These are phyloP conservation scores for Sturnira hondurensis DNA, from an alignment of 2,113 vertebrate genomes.

Conservation along the genomic window DNA sequence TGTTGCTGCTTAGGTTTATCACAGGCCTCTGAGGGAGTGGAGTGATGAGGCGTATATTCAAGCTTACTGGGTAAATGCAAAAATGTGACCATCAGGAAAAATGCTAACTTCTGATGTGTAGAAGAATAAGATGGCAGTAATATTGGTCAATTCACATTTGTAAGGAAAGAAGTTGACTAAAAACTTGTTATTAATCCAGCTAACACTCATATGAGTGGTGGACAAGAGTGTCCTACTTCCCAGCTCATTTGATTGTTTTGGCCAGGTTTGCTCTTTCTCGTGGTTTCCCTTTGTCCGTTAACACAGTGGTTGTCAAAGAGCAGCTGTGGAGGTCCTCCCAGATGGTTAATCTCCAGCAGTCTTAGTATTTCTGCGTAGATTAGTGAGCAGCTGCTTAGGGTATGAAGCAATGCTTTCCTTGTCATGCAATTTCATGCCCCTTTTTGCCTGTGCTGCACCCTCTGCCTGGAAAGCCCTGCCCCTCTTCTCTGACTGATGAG, in stretches of 20 bases:
- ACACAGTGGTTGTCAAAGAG: background rate
- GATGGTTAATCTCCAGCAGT: slow-evolving; percentile 45
- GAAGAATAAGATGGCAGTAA: background rate
- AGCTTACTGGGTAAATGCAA: background rate
- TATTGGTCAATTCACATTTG: background rate
- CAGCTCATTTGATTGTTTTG: background rate
- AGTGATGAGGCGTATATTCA: background rate
- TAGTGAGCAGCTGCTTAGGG: slow-evolving; percentile 48
- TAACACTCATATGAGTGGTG: background rate
- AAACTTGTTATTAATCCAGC: background rate
- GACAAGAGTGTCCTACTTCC: background rate
- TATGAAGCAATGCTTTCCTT: background rate
- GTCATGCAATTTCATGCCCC: background rate
- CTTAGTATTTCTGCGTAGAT: slow-evolving; percentile 23
- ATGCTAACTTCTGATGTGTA: background rate
- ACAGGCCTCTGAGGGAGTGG: background rate
- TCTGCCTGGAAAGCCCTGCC: background rate
- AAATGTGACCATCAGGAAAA: background rate
- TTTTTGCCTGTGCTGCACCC: background rate
- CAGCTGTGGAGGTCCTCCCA: slow-evolving; percentile 48
- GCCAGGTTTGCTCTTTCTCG: background rate
- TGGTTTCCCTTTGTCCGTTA: background rate
- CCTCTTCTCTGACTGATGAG: background rate
- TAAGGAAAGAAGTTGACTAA: background rate
- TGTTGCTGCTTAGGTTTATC: background rate